Conservation (phyloP, 2,888 invertebrate genomes). For the Vesta saturnalis region DNA sequence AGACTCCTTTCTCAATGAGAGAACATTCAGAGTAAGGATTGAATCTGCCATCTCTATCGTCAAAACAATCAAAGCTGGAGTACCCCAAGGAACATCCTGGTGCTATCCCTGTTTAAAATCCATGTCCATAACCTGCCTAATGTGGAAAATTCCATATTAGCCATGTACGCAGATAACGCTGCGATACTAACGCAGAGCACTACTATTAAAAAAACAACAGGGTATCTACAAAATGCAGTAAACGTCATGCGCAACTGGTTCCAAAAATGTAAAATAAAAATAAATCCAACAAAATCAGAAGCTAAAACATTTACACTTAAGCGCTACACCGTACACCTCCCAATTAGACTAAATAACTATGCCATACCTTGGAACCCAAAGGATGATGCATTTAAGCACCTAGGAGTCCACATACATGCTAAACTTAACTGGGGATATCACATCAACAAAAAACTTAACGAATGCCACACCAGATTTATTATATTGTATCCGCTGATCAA, state of each 20-base stretch:
- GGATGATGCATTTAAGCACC: background rate
- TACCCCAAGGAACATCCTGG: conserved; percentile 12
- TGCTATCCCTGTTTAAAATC: conserved; percentile 6
- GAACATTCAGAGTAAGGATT: no score
- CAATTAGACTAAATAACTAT: conserved; percentile 3
- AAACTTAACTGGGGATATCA: no score
- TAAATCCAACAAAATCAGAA: background rate
- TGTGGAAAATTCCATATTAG: background rate
- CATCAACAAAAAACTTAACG: background rate
- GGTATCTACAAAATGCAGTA: conserved; percentile 3
- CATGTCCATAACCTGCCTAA: conserved; percentile 7
- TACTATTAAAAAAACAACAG: conserved; percentile 6
- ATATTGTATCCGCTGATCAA: background rate
- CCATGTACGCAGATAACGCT: conserved; percentile 12
- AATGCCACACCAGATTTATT: conserved; percentile 5
- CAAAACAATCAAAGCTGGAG: conserved; percentile 1
- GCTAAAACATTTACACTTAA: background rate
- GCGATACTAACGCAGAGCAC: no score
- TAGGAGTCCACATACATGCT: conserved; percentile 16
- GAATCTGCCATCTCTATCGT: background rate
- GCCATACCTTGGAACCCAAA: background rate
- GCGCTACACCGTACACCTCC: no score
- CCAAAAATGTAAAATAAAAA: background rate
- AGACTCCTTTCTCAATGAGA: background rate
- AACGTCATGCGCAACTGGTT: conserved; percentile 1